Conservation (phyloP, 2,888 invertebrate genomes). For the Graphium colonna region DNA sequence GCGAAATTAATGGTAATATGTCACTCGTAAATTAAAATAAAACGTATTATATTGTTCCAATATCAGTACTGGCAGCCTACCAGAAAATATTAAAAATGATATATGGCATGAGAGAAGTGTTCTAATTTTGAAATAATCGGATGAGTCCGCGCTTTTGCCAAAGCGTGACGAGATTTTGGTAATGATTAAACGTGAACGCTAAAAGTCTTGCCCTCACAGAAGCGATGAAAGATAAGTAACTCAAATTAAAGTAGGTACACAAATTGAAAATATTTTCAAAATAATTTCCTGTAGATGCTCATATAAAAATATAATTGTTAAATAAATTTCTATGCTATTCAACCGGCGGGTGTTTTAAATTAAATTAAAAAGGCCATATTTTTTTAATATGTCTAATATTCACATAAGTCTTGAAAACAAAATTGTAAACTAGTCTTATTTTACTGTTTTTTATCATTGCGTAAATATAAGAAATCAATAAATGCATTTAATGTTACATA, state of each 20-base stretch:
- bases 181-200: slow-evolving; percentile 11
- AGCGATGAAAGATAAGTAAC: slow-evolving; percentile 42
- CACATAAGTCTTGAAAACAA: too few relatives aligned
- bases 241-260: slow-evolving; percentile 24
- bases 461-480: too few relatives aligned
- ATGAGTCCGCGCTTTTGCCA: neutral
- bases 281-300: too few relatives aligned
- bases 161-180: slow-evolving; percentile 8
- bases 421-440: too few relatives aligned
- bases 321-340: too few relatives aligned
- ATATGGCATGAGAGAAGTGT: neutral
- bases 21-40: slow-evolving; percentile 9
- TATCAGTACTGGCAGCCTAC: slow-evolving; percentile 3
- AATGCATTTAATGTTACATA: too few relatives aligned
- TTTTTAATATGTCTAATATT: too few relatives aligned
- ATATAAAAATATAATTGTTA: too few relatives aligned
- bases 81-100: slow-evolving; percentile 6
- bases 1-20: slow-evolving; percentile 1
- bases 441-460: too few relatives aligned
- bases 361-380: too few relatives aligned
- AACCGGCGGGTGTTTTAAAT: too few relatives aligned
- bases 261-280: too few relatives aligned
- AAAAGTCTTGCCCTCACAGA: slow-evolving; percentile 22
- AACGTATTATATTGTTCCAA: neutral
- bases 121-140: slow-evolving; percentile 6